phyloP scores from a whole-genome alignment of 2,797 vertebrate species.

The Oryzias dopingdopingensis region DNA sequence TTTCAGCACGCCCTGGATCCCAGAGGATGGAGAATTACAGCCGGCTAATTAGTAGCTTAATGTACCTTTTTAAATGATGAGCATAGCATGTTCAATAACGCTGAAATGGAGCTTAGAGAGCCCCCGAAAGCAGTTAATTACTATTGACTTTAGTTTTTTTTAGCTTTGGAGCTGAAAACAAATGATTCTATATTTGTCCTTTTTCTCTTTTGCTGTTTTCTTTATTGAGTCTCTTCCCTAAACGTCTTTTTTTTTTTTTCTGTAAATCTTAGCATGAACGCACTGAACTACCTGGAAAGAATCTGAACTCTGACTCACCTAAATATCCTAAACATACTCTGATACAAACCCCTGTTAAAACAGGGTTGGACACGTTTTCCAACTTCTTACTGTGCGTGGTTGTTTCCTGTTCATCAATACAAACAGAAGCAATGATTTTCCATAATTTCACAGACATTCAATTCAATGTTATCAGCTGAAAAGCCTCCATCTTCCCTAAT shows the following conservation, averaged over 20 bases:
- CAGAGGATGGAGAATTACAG: conserved; percentile 35
- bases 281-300: too few species aligned
- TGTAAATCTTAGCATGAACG: not conserved
- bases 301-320: too few species aligned
- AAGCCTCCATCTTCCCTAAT: too few species aligned
- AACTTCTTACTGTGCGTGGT: too few species aligned
- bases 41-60: conserved; percentile 55
- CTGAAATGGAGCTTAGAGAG: conserved; percentile 24
- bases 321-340: too few species aligned
- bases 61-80: conserved; percentile 48
- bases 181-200: conserved; percentile 1
- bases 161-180: conserved; percentile 12
- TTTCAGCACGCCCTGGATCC: conserved; percentile 18
- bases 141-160: conserved; percentile 16
- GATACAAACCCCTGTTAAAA: too few species aligned
- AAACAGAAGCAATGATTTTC: too few species aligned
- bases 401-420: too few species aligned
- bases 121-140: conserved; percentile 12
- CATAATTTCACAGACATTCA: too few species aligned
- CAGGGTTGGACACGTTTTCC: too few species aligned
- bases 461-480: too few species aligned
- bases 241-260: not conserved
- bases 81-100: conserved; percentile 35
- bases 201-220: not conserved
- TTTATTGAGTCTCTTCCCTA: not conserved